Evolutionary conservation across 2,888 invertebrate genomes (phyloP).

Genomic region (Xylocampa areola): DNA sequence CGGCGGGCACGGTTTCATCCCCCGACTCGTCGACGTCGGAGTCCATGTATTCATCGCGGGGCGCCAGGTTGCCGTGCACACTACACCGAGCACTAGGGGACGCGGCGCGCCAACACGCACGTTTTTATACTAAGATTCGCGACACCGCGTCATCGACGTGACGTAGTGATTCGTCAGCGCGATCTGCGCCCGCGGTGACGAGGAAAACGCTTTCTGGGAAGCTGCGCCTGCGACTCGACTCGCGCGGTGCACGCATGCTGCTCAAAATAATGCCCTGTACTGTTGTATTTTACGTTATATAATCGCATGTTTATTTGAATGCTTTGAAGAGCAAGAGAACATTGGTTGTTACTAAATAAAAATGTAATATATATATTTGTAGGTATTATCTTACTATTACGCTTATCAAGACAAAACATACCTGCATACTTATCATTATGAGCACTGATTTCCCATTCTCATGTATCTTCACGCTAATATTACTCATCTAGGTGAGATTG

Average conservation of each 20-base stretch:
- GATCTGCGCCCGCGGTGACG: conserved; percentile 66
- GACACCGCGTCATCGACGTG: conserved; percentile 78
- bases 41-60: conserved; percentile 86
- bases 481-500: not conserved
- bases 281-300: conserved; percentile 9
- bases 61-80: conserved; percentile 76
- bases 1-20: conserved; percentile 88
- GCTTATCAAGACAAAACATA: too few relatives aligned
- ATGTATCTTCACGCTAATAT: conserved; percentile 6
- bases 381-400: too few relatives aligned
- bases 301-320: too few relatives aligned
- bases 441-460: not conserved
- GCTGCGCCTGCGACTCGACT: conserved; percentile 62
- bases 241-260: conserved; percentile 43
- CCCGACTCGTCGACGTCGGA: conserved; percentile 68
- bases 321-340: too few relatives aligned
- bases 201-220: conserved; percentile 89
- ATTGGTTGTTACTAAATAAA: too few relatives aligned
- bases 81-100: conserved; percentile 74
- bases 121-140: conserved; percentile 80
- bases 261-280: conserved; percentile 10
- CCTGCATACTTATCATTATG: conserved; percentile 1
- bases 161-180: conserved; percentile 83
- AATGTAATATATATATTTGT: too few relatives aligned
- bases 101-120: conserved; percentile 70